These are phyloP conservation scores for Caenorhabditis panamensis DNA, from an alignment of 2,888 invertebrate genomes.

Conservation along the genomic window DNA sequence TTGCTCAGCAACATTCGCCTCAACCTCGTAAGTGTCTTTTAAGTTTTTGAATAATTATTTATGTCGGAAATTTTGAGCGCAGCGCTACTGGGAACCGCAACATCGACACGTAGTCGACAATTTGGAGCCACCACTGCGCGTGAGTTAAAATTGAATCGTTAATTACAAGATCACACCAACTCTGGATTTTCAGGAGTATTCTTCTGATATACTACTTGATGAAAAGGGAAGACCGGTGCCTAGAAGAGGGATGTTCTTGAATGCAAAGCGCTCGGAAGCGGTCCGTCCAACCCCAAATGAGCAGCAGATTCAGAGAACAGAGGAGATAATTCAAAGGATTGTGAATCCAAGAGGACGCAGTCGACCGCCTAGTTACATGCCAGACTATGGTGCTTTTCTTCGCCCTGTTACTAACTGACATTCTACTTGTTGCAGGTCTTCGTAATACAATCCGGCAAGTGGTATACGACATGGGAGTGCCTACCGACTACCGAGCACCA, in stretches of 20 bases:
- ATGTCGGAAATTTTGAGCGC: slow-evolving; percentile 17
- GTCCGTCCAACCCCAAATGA: slow-evolving; percentile 27
- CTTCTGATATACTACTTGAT: slow-evolving; percentile 25
- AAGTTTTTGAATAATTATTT: background rate
- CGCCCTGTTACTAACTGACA: too few relatives aligned
- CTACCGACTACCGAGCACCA: slow-evolving; percentile 16
- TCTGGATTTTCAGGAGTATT: background rate
- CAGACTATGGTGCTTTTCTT: slow-evolving; percentile 10
- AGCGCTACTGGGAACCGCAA: slow-evolving; percentile 7
- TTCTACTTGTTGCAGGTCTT: background rate
- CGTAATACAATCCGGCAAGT: slow-evolving; percentile 32
- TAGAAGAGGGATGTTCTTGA: slow-evolving; percentile 43
- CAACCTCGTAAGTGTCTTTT: background rate
- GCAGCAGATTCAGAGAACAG: slow-evolving; percentile 26
- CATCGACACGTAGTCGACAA: background rate
- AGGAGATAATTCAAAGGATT: slow-evolving; percentile 34
- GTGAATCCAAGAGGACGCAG: slow-evolving; percentile 8
- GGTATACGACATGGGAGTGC: slow-evolving; percentile 37
- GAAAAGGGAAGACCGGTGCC: slow-evolving; percentile 33
- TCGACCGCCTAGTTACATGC: background rate
- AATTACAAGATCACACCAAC: too few relatives aligned
- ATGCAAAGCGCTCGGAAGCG: slow-evolving; percentile 48
- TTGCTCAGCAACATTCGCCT: background rate
- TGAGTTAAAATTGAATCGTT: too few relatives aligned
- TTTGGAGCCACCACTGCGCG: background rate